Evolutionary conservation across 1,140 invertebrate species (phyloP).

Genomic region (Agrilus planipennis): DNA sequence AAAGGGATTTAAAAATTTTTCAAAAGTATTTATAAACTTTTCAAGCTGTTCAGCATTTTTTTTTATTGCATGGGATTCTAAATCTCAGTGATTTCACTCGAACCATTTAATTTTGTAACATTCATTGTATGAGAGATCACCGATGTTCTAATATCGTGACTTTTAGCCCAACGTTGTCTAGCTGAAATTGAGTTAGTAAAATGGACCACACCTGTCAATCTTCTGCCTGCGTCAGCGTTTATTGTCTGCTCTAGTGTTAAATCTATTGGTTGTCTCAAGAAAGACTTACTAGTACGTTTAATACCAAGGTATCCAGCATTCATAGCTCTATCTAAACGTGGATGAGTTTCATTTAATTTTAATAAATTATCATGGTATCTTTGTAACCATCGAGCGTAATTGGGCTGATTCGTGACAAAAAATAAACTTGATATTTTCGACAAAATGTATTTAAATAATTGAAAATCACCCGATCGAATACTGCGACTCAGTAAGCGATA

Average conservation of each 20-base stretch:
- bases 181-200: conserved; percentile 22
- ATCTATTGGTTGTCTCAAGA: conserved; percentile 19
- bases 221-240: conserved; percentile 17
- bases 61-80: conserved; percentile 11
- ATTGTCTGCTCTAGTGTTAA: conserved; percentile 20
- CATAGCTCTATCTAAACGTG: conserved; percentile 13
- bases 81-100: conserved; percentile 17
- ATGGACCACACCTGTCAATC: conserved; percentile 15
- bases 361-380: conserved; percentile 18
- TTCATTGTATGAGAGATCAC: conserved; percentile 18
- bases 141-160: conserved; percentile 17
- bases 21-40: conserved; percentile 18
- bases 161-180: conserved; percentile 19
- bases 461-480: conserved; percentile 1
- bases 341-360: conserved; percentile 15
- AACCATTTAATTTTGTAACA: conserved; percentile 13
- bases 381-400: conserved; percentile 25
- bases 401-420: conserved; percentile 23
- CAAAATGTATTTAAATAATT: conserved; percentile 4
- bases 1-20: conserved; percentile 22
- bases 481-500: conserved; percentile 1
- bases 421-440: conserved; percentile 1
- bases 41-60: conserved; percentile 14
- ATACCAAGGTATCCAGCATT: conserved; percentile 14
- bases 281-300: conserved; percentile 15